Evolutionary conservation across 2,888 invertebrate genomes (phyloP).

Genomic region (Micoletzkya japonica): DNA sequence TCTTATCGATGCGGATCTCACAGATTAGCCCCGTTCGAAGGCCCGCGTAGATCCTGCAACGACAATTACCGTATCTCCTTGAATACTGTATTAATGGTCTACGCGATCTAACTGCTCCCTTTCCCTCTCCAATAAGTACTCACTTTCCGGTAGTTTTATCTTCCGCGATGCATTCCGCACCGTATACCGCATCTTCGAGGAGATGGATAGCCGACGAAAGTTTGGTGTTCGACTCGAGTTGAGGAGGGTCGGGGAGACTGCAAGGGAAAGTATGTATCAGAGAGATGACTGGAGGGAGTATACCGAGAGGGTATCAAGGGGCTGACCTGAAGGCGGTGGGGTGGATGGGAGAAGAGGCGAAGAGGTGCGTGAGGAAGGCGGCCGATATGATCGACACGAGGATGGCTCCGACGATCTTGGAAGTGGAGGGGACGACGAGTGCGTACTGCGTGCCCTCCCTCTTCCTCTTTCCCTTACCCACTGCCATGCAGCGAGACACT

Average conservation of each 20-base stretch:
- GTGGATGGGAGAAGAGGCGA: conserved; percentile 29
- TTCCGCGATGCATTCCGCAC: conserved; percentile 43
- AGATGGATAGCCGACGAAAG: not conserved
- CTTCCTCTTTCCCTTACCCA: conserved; percentile 20
- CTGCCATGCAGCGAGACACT: not conserved
- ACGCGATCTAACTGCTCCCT: not conserved
- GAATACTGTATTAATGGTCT: not conserved
- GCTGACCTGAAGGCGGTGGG: conserved; percentile 28
- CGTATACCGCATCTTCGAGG: conserved; percentile 33
- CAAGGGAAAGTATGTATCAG: not conserved
- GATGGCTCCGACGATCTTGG: conserved; percentile 14
- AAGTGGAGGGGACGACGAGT: not conserved
- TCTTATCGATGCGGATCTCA: conserved; percentile 33
- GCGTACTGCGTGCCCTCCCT: conserved; percentile 6
- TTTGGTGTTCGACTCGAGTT: not conserved
- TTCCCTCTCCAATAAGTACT: not conserved
- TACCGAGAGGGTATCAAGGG: not conserved
- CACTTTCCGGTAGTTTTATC: conserved; percentile 31
- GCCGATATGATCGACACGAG: conserved; percentile 30
- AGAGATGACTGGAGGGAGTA: not conserved
- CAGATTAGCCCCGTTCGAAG: conserved; percentile 45
- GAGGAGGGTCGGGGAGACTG: conserved; percentile 32
- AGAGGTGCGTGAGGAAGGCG: conserved; percentile 31
- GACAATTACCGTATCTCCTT: no score
- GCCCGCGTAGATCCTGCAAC: conserved; percentile 35